Conservation (phyloP, 2,888 invertebrate species). For the Plagodis dolabraria region DNA sequence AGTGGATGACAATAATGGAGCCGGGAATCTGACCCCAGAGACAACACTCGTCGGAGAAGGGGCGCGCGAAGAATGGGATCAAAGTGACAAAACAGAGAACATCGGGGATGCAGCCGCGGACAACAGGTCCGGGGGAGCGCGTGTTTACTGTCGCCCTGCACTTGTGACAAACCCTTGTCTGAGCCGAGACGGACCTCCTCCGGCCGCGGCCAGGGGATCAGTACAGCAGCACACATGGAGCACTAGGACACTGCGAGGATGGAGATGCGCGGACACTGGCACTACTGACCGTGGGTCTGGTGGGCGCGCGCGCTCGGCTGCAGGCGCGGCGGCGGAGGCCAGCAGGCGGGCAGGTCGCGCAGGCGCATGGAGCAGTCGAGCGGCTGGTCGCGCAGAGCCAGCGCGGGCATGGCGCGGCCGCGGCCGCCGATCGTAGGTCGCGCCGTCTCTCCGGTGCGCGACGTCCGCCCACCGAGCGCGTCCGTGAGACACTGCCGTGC, state of each 20-base stretch:
- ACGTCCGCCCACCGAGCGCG: conserved; percentile 76
- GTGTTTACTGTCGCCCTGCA: background rate
- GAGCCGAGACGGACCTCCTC: background rate
- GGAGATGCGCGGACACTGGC: conserved; percentile 6
- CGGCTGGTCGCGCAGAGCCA: conserved; percentile 87
- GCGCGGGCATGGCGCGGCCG: conserved; percentile 87
- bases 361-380: conserved; percentile 89
- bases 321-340: conserved; percentile 54
- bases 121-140: conserved; percentile 24
- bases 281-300: conserved; percentile 61
- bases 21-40: conserved; percentile 47
- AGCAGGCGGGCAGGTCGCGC: conserved; percentile 78
- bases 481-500: conserved; percentile 78
- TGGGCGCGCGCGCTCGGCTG: conserved; percentile 44
- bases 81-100: conserved; percentile 32
- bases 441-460: conserved; percentile 70
- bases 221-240: conserved; percentile 6
- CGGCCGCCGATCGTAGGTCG: conserved; percentile 83
- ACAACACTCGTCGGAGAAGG: conserved; percentile 32
- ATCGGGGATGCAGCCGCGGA: conserved; percentile 31
- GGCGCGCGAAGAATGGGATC: conserved; percentile 31
- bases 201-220: background rate
- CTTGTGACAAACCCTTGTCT: conserved; percentile 13
- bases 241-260: conserved; percentile 27
- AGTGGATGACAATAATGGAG: conserved; percentile 46